phyloP scores from a whole-genome alignment of 2,888 invertebrate species.

The Agapostemon virescens region DNA sequence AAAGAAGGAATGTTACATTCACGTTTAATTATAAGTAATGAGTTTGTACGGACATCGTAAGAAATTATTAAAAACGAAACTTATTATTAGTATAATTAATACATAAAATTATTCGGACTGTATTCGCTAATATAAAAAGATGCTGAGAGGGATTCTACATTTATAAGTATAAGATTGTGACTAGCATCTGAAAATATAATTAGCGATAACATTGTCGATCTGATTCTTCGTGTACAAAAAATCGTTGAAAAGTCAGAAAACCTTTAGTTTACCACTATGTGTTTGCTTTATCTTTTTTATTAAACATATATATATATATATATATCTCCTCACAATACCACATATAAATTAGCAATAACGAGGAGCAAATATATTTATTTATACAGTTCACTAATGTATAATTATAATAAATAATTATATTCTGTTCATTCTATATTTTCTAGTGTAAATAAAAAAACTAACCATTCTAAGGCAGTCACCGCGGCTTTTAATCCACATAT shows the following conservation, averaged over 20 bases:
- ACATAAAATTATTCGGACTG: too few relatives aligned
- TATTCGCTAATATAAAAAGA: neutral
- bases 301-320: neutral
- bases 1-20: neutral
- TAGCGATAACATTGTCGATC: too few relatives aligned
- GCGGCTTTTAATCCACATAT: conserved; percentile 62
- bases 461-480: conserved; percentile 63
- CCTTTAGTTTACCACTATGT: neutral
- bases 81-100: too few relatives aligned
- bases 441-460: conserved; percentile 41
- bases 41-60: neutral
- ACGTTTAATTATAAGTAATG: neutral
- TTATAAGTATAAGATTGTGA: too few relatives aligned
- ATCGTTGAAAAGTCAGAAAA: neutral
- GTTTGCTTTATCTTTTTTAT: neutral
- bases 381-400: neutral
- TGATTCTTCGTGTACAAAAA: too few relatives aligned
- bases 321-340: too few relatives aligned
- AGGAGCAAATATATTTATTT: neutral
- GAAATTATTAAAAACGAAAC: neutral
- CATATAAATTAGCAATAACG: neutral
- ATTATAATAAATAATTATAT: neutral
- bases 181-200: neutral
- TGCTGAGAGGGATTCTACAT: too few relatives aligned
- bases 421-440: neutral